These are phyloP conservation scores for Silvanus unidentatus DNA, from an alignment of 2,888 invertebrate genomes.

Conservation along the genomic window DNA sequence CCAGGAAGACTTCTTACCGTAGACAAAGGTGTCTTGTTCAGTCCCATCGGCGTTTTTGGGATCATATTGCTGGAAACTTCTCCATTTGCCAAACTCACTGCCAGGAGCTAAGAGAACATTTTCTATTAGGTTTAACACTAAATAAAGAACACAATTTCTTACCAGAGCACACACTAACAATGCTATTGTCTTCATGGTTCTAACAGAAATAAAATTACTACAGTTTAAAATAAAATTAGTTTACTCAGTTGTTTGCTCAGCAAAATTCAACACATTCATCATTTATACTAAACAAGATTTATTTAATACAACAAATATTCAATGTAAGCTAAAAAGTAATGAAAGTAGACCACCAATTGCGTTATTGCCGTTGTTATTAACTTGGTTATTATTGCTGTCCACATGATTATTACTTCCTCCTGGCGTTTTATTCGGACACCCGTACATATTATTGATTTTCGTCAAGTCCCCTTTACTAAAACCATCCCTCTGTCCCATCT, in stretches of 20 bases:
- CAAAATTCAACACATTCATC: too few species aligned
- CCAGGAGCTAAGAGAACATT: too few species aligned
- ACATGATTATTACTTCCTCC: conserved; percentile 1
- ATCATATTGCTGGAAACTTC: neutral
- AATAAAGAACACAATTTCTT: too few species aligned
- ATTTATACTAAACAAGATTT: too few species aligned
- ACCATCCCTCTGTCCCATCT: conserved; percentile 69
- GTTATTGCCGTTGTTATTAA: conserved; percentile 1
- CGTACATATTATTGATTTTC: conserved; percentile 72
- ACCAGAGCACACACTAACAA: too few species aligned
- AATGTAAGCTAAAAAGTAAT: conserved; percentile 3
- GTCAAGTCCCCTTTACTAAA: conserved; percentile 66
- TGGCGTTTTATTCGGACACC: conserved; percentile 47
- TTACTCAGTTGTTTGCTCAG: too few species aligned
- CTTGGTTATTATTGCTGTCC: neutral
- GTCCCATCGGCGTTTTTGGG: neutral
- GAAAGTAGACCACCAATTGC: conserved; percentile 2
- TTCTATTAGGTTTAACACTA: too few species aligned
- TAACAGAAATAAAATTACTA: too few species aligned
- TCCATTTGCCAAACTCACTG: neutral
- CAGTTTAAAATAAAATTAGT: too few species aligned
- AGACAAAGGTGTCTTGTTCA: too few species aligned
- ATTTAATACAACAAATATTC: neutral
- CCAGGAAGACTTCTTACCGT: neutral
- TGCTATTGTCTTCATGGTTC: too few species aligned